Evolutionary conservation across 2,113 vertebrate genomes (phyloP).

Genomic region (Datnioides undecimradiatus): DNA sequence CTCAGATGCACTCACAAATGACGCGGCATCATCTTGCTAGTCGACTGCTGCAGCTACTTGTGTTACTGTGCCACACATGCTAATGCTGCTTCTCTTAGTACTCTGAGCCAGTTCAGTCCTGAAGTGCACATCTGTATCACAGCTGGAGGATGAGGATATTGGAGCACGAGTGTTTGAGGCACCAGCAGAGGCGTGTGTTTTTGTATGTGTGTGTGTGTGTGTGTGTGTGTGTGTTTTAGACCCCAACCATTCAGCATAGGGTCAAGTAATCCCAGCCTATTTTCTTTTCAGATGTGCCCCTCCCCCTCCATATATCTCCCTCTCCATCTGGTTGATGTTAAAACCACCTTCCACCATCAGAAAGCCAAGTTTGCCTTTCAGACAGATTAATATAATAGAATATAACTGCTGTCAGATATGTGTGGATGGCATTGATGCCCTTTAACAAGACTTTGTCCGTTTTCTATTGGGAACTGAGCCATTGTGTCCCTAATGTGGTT

Average conservation of each 20-base stretch:
- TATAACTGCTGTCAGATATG: not conserved
- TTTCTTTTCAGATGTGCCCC: constrained; percentile 44
- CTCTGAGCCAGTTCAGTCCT: constrained; percentile 24
- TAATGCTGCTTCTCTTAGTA: constrained; percentile 8
- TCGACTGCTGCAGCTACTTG: not conserved
- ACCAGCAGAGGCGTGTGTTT: constrained; percentile 27
- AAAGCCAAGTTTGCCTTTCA: not conserved
- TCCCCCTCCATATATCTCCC: constrained; percentile 25
- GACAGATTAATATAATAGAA: constrained; percentile 5
- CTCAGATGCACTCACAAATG: not conserved
- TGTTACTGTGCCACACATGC: not conserved
- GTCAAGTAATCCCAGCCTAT: constrained; percentile 56
- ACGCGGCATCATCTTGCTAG: not conserved
- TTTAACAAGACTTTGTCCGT: not conserved
- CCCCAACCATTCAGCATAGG: constrained; percentile 41
- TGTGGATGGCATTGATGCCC: not conserved
- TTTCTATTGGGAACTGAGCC: not conserved
- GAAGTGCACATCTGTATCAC: constrained; percentile 76
- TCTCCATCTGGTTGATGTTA: constrained; percentile 66
- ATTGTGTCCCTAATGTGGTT: not conserved
- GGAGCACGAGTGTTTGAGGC: constrained; percentile 16
- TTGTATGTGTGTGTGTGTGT: constrained; percentile 25
- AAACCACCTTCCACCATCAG: constrained; percentile 16
- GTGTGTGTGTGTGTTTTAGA: constrained; percentile 25
- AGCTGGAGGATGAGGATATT: constrained; percentile 65